Evolutionary conservation across 2,797 vertebrate species (phyloP).

Genomic region (Sparus aurata): DNA sequence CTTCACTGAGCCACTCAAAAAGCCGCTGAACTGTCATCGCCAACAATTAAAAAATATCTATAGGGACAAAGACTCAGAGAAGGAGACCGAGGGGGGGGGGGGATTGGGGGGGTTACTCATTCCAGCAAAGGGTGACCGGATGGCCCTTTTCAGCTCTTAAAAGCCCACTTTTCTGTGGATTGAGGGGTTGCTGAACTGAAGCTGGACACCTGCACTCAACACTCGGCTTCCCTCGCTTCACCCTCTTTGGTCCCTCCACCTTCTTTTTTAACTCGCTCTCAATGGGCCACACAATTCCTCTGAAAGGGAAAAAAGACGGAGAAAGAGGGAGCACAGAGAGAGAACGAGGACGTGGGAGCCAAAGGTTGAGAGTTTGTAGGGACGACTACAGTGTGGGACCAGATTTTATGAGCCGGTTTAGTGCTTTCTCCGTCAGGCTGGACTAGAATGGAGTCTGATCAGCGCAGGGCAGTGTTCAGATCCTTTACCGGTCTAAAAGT

Average conservation of each 20-base stretch:
- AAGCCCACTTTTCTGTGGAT: constrained; percentile 49
- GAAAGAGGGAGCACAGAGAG: constrained; percentile 30
- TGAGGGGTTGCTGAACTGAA: constrained; percentile 58
- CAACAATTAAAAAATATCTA: constrained; percentile 86
- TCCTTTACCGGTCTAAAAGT: not conserved
- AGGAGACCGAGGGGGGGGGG: constrained; percentile 38
- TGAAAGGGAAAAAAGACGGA: constrained; percentile 54
- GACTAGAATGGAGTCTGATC: not conserved
- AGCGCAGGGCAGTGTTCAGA: not conserved
- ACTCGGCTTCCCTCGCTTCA: constrained; percentile 40
- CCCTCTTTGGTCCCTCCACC: constrained; percentile 36
- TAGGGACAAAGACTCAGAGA: constrained; percentile 67
- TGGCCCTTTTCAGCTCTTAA: constrained; percentile 76
- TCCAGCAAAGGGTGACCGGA: constrained; percentile 61
- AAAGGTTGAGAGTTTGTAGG: constrained; percentile 28
- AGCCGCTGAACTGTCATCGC: constrained; percentile 87
- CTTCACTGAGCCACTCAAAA: constrained; percentile 85
- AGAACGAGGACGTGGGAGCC: constrained; percentile 36
- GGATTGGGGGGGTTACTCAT: constrained; percentile 21
- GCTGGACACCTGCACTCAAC: constrained; percentile 79
- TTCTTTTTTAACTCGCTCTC: constrained; percentile 52
- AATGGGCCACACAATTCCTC: constrained; percentile 58
- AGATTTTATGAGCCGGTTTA: constrained; percentile 23
- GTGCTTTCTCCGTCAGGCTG: constrained; percentile 4
- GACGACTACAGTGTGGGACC: constrained; percentile 20